Evolutionary conservation across 2,113 vertebrate genomes (phyloP), one percentile per base, ranked within the genome.

Genomic region (Eolophus roseicapilla): DNA sequence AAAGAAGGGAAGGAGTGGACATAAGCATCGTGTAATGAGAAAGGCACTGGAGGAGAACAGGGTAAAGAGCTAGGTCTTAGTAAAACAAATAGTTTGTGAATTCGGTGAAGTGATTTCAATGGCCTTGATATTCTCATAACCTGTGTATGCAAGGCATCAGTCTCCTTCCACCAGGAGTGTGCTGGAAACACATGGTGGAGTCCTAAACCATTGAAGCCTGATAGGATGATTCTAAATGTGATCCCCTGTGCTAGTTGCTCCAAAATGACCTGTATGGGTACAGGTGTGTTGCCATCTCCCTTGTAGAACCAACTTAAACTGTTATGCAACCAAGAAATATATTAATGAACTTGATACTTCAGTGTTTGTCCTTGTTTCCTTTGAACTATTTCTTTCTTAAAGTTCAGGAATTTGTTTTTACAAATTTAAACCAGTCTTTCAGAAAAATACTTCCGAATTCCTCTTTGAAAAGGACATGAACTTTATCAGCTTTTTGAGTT

Each of bases 401-500:
- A 86, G 29, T 57, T 87, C 20, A 82, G 27, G 27, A 27, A 8
- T 37, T 55, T 55, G 9, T 33, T 13, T 52, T 28, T 46, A 63
- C 25, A 75, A 43, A 86, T 37, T 70, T 77, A 83, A 76, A 47
- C 20, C 11, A 13, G 35, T 43, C 19, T 83, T 85, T 83, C 74
- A 82, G 18, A 7, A 81, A 64, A 79, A 78, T 88, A 19, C 2
- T 6, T 33, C 24, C 35, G 35, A 25, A 78, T 57, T 86, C 46
- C 52, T 6, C 31, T 67, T 79, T 18, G 3, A 60, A 47, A 88
- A 82, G 24, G 13, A 73, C 20, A 47, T 37, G 37, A 92, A 43
- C n/a, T 85, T 83, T 52, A 49, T 57, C 33, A 86, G 50, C 33
- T 91, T 87, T 35, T 75, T n/a, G 75, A 41, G 55, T 81, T 71